These are phyloP conservation scores for Ceratina australensis DNA, from an alignment of 1,140 invertebrate genomes.

Conservation along the genomic window DNA sequence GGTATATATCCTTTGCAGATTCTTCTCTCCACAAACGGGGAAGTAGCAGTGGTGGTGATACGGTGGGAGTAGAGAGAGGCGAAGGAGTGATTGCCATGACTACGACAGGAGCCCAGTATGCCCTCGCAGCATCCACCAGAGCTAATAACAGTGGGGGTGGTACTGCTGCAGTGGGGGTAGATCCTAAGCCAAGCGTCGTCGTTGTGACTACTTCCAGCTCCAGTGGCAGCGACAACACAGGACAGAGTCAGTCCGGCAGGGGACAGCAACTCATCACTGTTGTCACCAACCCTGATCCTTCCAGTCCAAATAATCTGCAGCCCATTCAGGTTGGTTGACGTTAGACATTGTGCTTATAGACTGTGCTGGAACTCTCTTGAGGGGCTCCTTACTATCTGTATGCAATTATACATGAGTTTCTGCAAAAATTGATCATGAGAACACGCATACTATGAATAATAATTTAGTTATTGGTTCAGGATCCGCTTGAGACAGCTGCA, in stretches of 20 bases:
- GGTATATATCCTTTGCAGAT: constrained; percentile 61
- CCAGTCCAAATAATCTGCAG: constrained; percentile 76
- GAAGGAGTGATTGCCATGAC: constrained; percentile 78
- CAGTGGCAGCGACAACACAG: constrained; percentile 70
- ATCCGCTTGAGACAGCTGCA: constrained; percentile 75
- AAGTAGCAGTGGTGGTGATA: constrained; percentile 69
- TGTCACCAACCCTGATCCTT: constrained; percentile 76
- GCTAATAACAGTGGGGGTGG: constrained; percentile 74
- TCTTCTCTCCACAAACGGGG: constrained; percentile 70
- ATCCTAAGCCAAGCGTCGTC: constrained; percentile 75
- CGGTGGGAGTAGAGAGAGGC: constrained; percentile 70
- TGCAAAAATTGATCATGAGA: constrained; percentile 36
- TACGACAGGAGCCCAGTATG: constrained; percentile 79
- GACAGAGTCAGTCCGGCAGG: constrained; percentile 73
- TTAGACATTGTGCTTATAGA: constrained; percentile 5
- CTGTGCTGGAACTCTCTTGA: too few species aligned
- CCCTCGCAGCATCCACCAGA: constrained; percentile 77
- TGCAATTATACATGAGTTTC: too few species aligned
- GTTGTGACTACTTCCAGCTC: constrained; percentile 78
- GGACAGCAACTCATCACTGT: constrained; percentile 78
- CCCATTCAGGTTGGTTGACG: constrained; percentile 76
- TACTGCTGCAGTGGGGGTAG: constrained; percentile 73
- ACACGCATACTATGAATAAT: constrained; percentile 66
- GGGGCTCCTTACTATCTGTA: too few species aligned
- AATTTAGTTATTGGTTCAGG: constrained; percentile 76